Base-by-base conservation (phyloP, 1,140 invertebrate genomes). In the Pectinophora gossypiella region DNA sequence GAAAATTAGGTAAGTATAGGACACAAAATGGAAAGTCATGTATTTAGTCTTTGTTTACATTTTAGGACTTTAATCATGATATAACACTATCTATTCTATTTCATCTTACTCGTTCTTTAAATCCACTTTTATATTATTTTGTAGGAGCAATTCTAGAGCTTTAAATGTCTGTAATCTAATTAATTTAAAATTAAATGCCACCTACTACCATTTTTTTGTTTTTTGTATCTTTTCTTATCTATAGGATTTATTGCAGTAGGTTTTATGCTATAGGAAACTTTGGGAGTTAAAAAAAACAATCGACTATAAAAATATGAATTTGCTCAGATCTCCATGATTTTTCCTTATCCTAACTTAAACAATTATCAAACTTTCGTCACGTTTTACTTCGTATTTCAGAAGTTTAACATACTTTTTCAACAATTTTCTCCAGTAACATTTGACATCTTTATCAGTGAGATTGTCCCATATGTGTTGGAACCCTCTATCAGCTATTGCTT, bases 351-450 rank as follows among this genome's bases (percentile, higher is more conserved):
- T 32, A 32, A 7, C 6, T 47, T 59, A 77, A 36, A 91, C 85
- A 68, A 85, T 77, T 48, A 91, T 90, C 1, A 94, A 75, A 72
- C 88, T 68, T 36, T 83, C 56, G 67, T 94, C 91, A 56, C 89
- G 84, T 22, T 74, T 70, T 19, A 93, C 89, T 54, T 92, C 85
- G 76, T 93, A 98, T 43, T 90, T 93, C 0, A 97, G 64, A 12
- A 98, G 83, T 76, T 94, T 94, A 0, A 91, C 83, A 88, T 98
- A 99, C 68, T 89, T 89, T 55, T 90, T 91, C 0, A 99, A 76
- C 19, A 99, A 86, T 58, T 91, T 93, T 66, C 89, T 90, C 97
- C 97, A 99, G 81, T 97, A 99, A 70, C 95, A 96, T 56, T 88
- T 89, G 1, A 99, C 88, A 87, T 98, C 94, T 50, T 93, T 90